phyloP scores from a whole-genome alignment of 2,797 vertebrate species.

The Enteromius radiatus region DNA sequence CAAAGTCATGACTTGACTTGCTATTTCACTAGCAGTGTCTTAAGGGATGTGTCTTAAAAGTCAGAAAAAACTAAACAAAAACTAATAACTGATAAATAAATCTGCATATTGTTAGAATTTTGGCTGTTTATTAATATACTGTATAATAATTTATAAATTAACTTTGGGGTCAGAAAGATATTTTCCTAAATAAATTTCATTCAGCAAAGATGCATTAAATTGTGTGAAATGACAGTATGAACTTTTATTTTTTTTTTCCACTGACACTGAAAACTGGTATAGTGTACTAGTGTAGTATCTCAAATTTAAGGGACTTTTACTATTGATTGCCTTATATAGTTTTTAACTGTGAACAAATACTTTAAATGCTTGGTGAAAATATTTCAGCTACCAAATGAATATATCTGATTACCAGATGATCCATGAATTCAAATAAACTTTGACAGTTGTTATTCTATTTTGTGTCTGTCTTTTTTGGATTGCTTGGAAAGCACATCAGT shows the following conservation, averaged over 20 bases:
- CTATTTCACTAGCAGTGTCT: not conserved
- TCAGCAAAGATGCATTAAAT: too few relatives aligned
- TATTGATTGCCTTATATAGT: not conserved
- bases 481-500: not conserved
- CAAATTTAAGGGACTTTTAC: not conserved
- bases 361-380: not conserved
- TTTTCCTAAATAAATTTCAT: too few relatives aligned
- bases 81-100: too few relatives aligned
- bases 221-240: too few relatives aligned
- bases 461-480: not conserved
- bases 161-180: too few relatives aligned
- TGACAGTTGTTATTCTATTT: conserved; percentile 14
- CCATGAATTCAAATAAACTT: conserved; percentile 8
- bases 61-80: too few relatives aligned
- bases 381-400: not conserved
- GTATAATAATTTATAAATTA: not conserved
- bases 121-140: not conserved
- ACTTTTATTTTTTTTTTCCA: too few relatives aligned
- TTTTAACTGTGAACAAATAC: not conserved
- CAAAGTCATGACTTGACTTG: not conserved
- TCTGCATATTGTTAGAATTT: too few relatives aligned
- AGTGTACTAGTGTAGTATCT: not conserved
- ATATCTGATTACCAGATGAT: not conserved
- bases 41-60: not conserved
- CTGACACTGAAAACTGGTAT: not conserved